Conservation (phyloP, 2,888 invertebrate species). For the Hipparchia sbordonii region DNA sequence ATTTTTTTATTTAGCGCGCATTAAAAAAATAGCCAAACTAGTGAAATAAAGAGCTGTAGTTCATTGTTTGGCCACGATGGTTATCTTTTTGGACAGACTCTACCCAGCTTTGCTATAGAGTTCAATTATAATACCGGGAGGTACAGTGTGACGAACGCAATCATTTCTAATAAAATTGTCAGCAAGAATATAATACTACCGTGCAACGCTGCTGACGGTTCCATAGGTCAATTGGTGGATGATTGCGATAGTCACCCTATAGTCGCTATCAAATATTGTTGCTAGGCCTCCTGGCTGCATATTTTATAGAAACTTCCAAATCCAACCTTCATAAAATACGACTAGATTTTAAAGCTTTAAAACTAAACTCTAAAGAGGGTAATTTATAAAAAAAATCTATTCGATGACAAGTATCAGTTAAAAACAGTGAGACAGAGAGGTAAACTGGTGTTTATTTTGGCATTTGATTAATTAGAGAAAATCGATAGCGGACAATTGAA, state of each 20-base stretch:
- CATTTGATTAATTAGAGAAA: conserved; percentile 39
- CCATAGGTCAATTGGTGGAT: neutral
- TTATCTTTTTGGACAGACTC: no score
- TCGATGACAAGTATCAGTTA: conserved; percentile 24
- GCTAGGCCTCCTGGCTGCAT: neutral
- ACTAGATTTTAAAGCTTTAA: conserved; percentile 21
- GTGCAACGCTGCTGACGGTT: no score
- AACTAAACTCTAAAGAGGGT: conserved; percentile 2
- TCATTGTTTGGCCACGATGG: no score
- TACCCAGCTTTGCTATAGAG: neutral
- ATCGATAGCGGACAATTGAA: conserved; percentile 22
- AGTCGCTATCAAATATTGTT: neutral
- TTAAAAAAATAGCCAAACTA: no score
- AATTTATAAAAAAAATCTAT: conserved; percentile 17
- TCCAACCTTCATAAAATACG: conserved; percentile 12
- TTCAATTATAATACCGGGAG: neutral
- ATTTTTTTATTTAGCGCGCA: no score
- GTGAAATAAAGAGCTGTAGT: no score
- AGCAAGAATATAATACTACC: no score
- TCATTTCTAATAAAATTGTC: no score
- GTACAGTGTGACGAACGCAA: no score
- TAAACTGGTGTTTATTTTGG: conserved; percentile 47
- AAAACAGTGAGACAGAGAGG: conserved; percentile 39
- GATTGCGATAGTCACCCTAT: neutral
- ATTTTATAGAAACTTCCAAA: neutral